Evolutionary conservation across 1,140 invertebrate species (phyloP), one percentile per base, ranked within the genome.

Genomic region (Pogonomyrmex californicus): DNA sequence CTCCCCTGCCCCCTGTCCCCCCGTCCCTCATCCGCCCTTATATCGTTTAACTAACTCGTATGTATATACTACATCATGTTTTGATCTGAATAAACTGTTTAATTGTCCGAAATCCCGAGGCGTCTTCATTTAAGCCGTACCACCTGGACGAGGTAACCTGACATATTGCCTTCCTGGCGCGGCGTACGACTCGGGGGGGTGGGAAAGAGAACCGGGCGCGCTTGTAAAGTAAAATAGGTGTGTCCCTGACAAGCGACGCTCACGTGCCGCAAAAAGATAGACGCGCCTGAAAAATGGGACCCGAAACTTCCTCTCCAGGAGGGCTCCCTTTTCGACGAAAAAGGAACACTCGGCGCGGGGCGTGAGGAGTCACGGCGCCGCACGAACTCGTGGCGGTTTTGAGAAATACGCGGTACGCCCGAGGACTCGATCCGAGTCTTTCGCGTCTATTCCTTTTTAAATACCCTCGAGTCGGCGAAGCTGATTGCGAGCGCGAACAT

Each of bases 51-150:
- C 82, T 92, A 68, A 92, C 91, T 91, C 92, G 87, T 94, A 94
- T 94, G 93, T 94, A 94, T 94, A 94, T 94, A 94, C 88, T 92
- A 93, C 92, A 92, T 91, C 91, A 92, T 92, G 88, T 94, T 94
- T 94, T 90, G 91, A 94, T 94, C 93, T 89, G 85, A 94, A 94
- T 94, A 94, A 94, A 94, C 90, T 92, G 93, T 94, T 94, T 93
- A 93, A 92, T 93, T 94, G 93, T 94, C 88, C 75, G 60, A 90
- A 86, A 65, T 0, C 10, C 36, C 23, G 10, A 17, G 30, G 33
- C 5, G 23, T 44, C 12, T 60, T 82, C n/a, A 82, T 73, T 82
- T 54, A 33, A 56, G 51, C 47, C 36, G 14, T 12, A 7, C 17
- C 14, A 65, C 4, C 10, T n/a, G 10, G 14, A 2, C 17, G 6